Percentiles rank a stretch among this genome's conserved stretches.
phyloP scores from a whole-genome alignment of 1,140 invertebrate genomes.

The Calliopsis andreniformis region DNA sequence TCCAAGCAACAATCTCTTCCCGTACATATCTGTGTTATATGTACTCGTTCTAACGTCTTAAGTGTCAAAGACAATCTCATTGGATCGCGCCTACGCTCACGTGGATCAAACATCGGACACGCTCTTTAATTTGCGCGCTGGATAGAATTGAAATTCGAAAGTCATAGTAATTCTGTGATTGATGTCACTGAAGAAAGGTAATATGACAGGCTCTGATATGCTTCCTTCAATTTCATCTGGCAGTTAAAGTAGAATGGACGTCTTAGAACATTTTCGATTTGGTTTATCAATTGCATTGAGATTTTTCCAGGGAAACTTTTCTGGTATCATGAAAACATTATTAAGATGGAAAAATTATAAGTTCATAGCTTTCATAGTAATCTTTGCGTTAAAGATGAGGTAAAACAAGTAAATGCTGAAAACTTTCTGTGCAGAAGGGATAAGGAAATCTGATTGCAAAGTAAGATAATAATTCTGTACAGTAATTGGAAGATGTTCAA shows the following conservation, averaged over 20 bases:
- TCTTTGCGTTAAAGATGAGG: no score
- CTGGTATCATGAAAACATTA: no score
- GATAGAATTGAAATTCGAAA: background rate
- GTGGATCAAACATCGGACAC: constrained; percentile 24
- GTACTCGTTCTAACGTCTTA: constrained; percentile 61
- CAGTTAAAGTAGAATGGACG: background rate
- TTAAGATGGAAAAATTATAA: no score
- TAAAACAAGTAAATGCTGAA: no score
- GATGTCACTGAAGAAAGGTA: background rate
- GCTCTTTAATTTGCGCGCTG: background rate
- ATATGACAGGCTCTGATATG: background rate
- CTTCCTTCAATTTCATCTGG: background rate
- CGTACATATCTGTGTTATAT: constrained; percentile 70
- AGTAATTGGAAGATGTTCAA: no score
- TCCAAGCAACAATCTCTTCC: constrained; percentile 68
- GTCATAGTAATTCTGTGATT: background rate
- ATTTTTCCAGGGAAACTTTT: no score
- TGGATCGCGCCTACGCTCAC: constrained; percentile 32
- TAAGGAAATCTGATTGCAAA: no score
- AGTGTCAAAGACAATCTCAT: constrained; percentile 69
- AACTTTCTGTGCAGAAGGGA: no score
- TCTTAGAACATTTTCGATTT: no score
- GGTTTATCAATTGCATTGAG: no score
- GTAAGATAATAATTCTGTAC: no score
- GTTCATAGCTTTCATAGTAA: no score